Evolutionary conservation across 2,797 vertebrate species (phyloP).

Genomic region (Lagorchestes hirsutus): DNA sequence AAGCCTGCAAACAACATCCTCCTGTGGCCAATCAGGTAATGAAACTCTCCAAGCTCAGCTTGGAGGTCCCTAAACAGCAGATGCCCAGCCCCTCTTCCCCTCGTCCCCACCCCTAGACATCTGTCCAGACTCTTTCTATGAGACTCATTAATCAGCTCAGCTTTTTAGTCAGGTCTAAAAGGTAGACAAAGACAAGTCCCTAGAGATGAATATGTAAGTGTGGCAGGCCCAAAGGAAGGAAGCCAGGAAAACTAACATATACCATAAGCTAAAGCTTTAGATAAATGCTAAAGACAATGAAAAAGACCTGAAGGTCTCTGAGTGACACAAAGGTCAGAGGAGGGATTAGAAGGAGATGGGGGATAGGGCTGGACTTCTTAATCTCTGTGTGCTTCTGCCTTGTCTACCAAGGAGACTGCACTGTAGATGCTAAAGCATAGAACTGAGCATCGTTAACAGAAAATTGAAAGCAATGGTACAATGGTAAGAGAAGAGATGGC

Average conservation of each 20-base stretch:
- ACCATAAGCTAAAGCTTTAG: background rate
- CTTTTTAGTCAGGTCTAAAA: background rate
- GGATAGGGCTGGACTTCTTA: background rate
- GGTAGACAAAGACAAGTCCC: background rate
- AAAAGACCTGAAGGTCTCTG: background rate
- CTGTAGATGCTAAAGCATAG: background rate
- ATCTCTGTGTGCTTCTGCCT: background rate
- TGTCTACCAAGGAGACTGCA: background rate
- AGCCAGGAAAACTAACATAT: background rate
- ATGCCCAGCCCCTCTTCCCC: background rate
- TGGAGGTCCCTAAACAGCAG: background rate
- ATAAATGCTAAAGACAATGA: background rate
- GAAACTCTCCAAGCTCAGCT: background rate
- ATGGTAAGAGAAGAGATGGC: too few relatives aligned
- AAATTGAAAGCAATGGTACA: background rate
- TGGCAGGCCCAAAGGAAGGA: background rate
- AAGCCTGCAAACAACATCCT: background rate
- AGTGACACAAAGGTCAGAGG: background rate
- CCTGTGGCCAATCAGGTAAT: background rate
- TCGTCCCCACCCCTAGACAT: background rate
- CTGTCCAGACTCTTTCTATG: background rate
- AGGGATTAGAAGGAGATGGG: background rate
- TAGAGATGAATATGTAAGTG: background rate
- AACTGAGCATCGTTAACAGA: background rate
- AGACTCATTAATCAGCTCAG: background rate